Conservation (phyloP, 2,113 vertebrate genomes). For the Cyanoderma ruficeps region DNA sequence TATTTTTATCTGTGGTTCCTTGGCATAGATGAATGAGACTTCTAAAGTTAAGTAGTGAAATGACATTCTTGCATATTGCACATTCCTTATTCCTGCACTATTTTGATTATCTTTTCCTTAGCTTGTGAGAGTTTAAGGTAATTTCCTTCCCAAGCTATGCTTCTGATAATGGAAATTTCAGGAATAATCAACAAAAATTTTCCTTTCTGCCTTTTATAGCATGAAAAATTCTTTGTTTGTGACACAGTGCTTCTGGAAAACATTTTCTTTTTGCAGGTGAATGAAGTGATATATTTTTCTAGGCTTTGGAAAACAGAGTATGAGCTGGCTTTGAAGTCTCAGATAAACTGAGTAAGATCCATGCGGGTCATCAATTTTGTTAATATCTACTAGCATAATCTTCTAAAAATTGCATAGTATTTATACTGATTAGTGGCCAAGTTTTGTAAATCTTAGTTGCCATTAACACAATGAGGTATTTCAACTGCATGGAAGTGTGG, state of each 20-base stretch:
- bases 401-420: not conserved
- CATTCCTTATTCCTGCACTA: not conserved
- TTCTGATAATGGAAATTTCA: not conserved
- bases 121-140: not conserved
- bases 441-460: not conserved
- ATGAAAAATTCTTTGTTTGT: not conserved
- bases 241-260: not conserved
- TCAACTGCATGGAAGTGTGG: not conserved
- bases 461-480: not conserved
- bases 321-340: not conserved
- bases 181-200: not conserved
- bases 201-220: not conserved
- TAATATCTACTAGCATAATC: not conserved
- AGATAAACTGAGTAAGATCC: not conserved
- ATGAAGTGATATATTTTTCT: not conserved
- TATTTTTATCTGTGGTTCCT: conserved; percentile 38
- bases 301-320: not conserved
- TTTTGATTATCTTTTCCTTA: not conserved
- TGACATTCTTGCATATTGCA: not conserved
- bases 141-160: not conserved
- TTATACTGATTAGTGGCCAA: not conserved
- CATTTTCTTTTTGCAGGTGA: not conserved
- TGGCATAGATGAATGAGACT: not conserved
- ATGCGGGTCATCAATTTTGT: not conserved
- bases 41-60: not conserved